phyloP scores from a whole-genome alignment of 2,113 vertebrate species.

The Mustelus asterias region DNA sequence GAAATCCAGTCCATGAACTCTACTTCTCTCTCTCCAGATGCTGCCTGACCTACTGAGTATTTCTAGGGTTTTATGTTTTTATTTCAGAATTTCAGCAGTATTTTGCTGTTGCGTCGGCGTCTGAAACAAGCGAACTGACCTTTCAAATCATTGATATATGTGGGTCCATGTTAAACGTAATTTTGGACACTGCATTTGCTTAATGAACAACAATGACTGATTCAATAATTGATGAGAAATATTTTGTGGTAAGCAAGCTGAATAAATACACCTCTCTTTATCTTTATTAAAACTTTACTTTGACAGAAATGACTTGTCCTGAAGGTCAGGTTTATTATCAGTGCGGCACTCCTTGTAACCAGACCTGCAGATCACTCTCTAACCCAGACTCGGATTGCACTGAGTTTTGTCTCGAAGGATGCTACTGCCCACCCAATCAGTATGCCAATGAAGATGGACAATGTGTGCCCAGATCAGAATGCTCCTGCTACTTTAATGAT shows the following conservation, averaged over 20 bases:
- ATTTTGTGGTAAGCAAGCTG: neutral
- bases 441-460: slow-evolving; percentile 68
- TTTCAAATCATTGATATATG: neutral
- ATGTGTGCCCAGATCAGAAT: slow-evolving; percentile 73
- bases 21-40: too few relatives aligned
- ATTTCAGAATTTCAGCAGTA: neutral
- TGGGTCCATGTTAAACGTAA: neutral
- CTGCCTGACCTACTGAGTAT: neutral
- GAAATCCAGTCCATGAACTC: too few relatives aligned
- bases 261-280: neutral
- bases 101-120: neutral
- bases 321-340: slow-evolving; percentile 68
- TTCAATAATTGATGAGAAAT: neutral
- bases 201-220: neutral
- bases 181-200: neutral
- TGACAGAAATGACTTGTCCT: slow-evolving; percentile 71
- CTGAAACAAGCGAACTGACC: neutral
- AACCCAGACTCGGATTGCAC: slow-evolving; percentile 61
- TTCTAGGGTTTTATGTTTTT: neutral
- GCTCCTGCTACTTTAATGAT: slow-evolving; percentile 81
- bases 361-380: slow-evolving; percentile 78
- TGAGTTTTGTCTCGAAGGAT: slow-evolving; percentile 79
- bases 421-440: slow-evolving; percentile 75
- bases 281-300: slow-evolving; percentile 29
- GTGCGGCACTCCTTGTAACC: slow-evolving; percentile 75